Evolutionary conservation across 2,888 invertebrate genomes (phyloP), one percentile per base, ranked within the genome.

Genomic region (Lucinisca nassula): DNA sequence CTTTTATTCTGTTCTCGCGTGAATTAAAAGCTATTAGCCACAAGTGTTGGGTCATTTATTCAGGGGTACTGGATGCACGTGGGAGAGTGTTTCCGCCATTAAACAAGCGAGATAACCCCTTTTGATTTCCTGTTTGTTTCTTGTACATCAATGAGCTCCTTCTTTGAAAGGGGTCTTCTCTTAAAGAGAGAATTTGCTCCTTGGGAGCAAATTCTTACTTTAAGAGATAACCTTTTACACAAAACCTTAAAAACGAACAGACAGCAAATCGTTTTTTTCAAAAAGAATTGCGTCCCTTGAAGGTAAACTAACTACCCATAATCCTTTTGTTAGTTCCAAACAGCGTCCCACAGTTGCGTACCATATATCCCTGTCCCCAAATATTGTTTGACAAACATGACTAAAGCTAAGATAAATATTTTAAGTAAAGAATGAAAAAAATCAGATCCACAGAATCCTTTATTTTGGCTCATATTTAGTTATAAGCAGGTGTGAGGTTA

Each of bases 331-430:
- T 67, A 35, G 35, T 35, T 3, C 30, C 35, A 67, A 35, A 67
- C 67, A 35, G 35, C 32, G 67, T 35, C 35, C 67, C 1, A 32
- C 67, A 14, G 67, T 67, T 67, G 67, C 12, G 67, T 67, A 67
- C 67, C 67, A 67, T 35, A 17, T 32, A 67, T 67, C 35, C 67
- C 35, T 24, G 35, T 67, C 67, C 67, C 67, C 67, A 67, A 67
- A 67, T 67, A 67, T 67, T 67, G 67, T 32, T 21, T 67, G 67
- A 67, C 67, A 67, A 67, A 67, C 67, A 67, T 8, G 35, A 35
- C 35, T 35, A 32, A 35, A 24, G 14, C 67, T 67, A 67, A 67
- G 35, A 35, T 35, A 67, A 67, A 67, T 67, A 67, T 67, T 17
- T 10, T 35, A 67, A 67, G 67, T 67, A 67, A 67, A 67, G 67